Conservation (phyloP, 2,113 vertebrate genomes). For the Mixornis gularis region DNA sequence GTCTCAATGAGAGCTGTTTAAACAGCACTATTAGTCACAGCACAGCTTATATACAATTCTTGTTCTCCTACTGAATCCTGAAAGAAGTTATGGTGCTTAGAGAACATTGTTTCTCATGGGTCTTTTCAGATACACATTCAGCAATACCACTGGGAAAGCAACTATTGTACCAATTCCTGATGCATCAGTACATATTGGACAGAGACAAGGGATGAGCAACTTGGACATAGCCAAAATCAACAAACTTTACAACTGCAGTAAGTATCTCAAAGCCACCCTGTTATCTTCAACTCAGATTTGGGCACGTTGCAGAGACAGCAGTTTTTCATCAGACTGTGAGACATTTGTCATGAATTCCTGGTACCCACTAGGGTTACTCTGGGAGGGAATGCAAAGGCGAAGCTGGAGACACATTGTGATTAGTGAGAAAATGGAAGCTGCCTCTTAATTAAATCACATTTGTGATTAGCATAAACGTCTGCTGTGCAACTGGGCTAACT, state of each 20-base stretch:
- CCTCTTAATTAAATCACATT: background rate
- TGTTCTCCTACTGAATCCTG: background rate
- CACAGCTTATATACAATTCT: background rate
- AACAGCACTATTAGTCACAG: background rate
- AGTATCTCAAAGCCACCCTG: background rate
- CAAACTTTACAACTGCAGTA: conserved; percentile 77
- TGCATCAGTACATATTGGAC: conserved; percentile 74
- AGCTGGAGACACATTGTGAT: background rate
- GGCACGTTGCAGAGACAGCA: background rate
- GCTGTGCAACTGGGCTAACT: background rate
- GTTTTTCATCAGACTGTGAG: background rate
- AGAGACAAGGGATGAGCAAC: conserved; percentile 76
- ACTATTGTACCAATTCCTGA: conserved; percentile 80
- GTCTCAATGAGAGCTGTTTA: background rate
- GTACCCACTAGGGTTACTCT: background rate
- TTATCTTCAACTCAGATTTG: background rate
- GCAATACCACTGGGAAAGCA: conserved; percentile 74
- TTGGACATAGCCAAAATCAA: conserved; percentile 82
- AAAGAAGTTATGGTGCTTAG: background rate
- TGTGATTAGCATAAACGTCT: background rate
- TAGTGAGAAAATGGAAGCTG: background rate
- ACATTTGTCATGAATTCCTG: background rate
- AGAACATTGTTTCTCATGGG: background rate
- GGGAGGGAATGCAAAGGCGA: background rate
- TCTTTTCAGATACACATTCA: conserved; percentile 74